Evolutionary conservation across 2,888 invertebrate species (phyloP), one percentile per base, ranked within the genome.

Genomic region (Galerucella nymphaeae): DNA sequence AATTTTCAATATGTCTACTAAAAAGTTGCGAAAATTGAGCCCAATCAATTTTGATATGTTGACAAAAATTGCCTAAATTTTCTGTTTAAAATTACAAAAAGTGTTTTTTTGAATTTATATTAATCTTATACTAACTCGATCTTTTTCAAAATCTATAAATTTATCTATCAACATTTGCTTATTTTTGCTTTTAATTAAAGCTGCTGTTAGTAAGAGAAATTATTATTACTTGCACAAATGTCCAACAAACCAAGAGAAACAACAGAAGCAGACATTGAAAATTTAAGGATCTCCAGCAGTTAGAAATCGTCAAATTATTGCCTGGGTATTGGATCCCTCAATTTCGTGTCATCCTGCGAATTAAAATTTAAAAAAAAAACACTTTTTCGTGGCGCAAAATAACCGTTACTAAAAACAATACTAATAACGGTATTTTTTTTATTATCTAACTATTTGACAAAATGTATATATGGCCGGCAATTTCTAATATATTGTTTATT

Each of bases 381-480:
- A 66, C 59, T 42, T 62, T 55, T 50, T 62, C 38, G 50, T 42
- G n/a, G 45, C 38, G 38, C 38, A 69, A 64, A 62, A 63, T 67
- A 20, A 42, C 53, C 64, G 18, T 45, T 48, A 70, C 53, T 63
- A 53, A 70, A 70, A 45, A 66, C 8, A 72, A 59, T 50, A 70
- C 50, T 55, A 59, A 62, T 73, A 55, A 70, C 69, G 55, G 69
- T 66, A 61, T 73, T 9, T 59, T 59, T 65, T 38, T 38, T 38
- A 38, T 70, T 48, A 69, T 70, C 62, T 73, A 70, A 53, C 41
- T 72, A 69, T 73, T 77, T 77, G 76, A 77, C 76, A 78, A 64
- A 72, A 74, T 73, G 68, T 71, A 71, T 72, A 79, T 78, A 79
- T 82, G 82, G 82, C 81, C 82, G 82, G 82, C 81, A 82, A 81